Percentiles rank a stretch among this genome's conserved stretches.
Evolutionary conservation across 2,888 invertebrate genomes (phyloP).

Genomic region (Polylopha cassiicola): DNA sequence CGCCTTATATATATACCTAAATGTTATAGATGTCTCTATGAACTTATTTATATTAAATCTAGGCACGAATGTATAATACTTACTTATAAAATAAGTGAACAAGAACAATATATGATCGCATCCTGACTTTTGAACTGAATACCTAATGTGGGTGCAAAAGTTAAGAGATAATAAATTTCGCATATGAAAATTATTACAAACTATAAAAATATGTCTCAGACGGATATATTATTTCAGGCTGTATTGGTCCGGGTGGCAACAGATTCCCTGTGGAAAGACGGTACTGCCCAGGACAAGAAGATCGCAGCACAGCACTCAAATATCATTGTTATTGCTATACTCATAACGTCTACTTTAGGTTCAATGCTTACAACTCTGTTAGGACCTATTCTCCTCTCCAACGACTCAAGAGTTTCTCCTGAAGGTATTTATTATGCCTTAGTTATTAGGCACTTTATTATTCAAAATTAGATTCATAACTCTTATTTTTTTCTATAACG

Average conservation of each 20-base stretch:
- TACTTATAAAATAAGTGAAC: too few relatives aligned
- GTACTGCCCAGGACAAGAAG: conserved; percentile 46
- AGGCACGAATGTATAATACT: too few relatives aligned
- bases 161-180: too few relatives aligned
- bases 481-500: background rate
- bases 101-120: too few relatives aligned
- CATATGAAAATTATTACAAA: conserved; percentile 12
- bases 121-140: too few relatives aligned
- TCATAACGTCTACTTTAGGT: conserved; percentile 61
- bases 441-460: conserved; percentile 15
- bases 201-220: conserved; percentile 16
- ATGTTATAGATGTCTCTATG: too few relatives aligned
- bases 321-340: conserved; percentile 68
- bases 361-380: conserved; percentile 57
- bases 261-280: conserved; percentile 59
- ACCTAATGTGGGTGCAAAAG: too few relatives aligned
- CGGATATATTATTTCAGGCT: conserved; percentile 51
- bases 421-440: conserved; percentile 45
- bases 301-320: conserved; percentile 63
- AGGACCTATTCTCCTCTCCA: conserved; percentile 61
- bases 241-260: conserved; percentile 65
- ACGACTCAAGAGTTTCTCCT: conserved; percentile 56
- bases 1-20: too few relatives aligned
- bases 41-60: too few relatives aligned
- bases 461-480: background rate